Conservation (phyloP, 2,888 invertebrate genomes). For the Spisula subtruncata region DNA sequence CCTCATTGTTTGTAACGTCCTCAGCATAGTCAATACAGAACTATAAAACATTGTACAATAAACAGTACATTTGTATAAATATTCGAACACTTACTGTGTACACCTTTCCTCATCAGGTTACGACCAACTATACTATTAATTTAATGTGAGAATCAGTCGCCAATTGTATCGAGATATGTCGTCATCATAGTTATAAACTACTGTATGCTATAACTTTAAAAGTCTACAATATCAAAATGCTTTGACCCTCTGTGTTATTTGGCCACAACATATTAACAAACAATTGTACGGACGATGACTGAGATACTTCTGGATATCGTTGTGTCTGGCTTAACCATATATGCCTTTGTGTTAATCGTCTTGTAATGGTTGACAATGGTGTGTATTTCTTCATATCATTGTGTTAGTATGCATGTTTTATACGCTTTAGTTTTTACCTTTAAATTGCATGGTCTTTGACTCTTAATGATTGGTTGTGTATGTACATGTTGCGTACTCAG, state of each 20-base stretch:
- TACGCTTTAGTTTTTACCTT: too few relatives aligned
- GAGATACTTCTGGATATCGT: too few relatives aligned
- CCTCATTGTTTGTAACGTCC: background rate
- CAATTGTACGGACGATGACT: background rate
- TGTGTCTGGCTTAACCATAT: too few relatives aligned
- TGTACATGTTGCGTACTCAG: too few relatives aligned
- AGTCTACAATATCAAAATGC: background rate
- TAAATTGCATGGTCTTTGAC: too few relatives aligned
- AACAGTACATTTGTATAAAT: background rate
- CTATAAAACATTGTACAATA: background rate
- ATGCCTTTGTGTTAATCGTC: too few relatives aligned
- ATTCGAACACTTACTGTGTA: too few relatives aligned
- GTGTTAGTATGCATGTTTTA: too few relatives aligned
- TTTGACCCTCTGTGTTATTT: background rate
- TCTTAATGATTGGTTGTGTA: too few relatives aligned
- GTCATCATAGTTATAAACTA: background rate
- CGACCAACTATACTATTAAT: background rate
- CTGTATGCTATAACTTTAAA: background rate
- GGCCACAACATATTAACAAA: background rate
- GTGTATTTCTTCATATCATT: too few relatives aligned
- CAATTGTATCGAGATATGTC: background rate
- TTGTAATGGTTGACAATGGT: too few relatives aligned
- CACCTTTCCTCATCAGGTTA: too few relatives aligned
- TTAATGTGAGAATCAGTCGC: background rate
- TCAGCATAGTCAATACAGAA: background rate